Evolutionary conservation across 2,888 invertebrate species (phyloP).

Genomic region (Crocallis elinguaria): DNA sequence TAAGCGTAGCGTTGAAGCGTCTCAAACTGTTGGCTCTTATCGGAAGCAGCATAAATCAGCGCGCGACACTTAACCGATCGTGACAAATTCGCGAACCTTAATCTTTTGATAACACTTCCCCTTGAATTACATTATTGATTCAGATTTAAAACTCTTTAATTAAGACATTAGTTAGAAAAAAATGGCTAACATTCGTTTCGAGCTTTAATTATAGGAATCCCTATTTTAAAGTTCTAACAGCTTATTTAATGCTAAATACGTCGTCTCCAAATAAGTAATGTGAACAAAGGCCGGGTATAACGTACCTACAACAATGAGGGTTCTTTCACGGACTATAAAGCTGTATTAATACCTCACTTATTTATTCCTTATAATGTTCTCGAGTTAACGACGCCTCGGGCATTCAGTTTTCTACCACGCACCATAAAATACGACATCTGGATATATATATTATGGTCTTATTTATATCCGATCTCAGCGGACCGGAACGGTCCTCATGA

Average conservation of each 20-base stretch:
- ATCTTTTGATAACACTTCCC: constrained; percentile 69
- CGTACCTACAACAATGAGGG: constrained; percentile 69
- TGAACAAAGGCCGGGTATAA: constrained; percentile 58
- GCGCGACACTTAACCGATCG: constrained; percentile 75
- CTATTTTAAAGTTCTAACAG: constrained; percentile 43
- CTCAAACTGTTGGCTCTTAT: constrained; percentile 57
- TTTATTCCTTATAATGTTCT: constrained; percentile 82
- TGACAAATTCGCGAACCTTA: constrained; percentile 77
- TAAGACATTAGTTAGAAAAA: neutral
- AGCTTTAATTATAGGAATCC: constrained; percentile 33
- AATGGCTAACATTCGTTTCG: constrained; percentile 7
- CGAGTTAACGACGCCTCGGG: constrained; percentile 78
- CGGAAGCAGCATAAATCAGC: constrained; percentile 70
- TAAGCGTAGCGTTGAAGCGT: constrained; percentile 35
- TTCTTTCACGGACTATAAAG: constrained; percentile 81
- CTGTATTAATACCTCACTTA: constrained; percentile 76
- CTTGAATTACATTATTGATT: constrained; percentile 28
- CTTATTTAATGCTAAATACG: constrained; percentile 60
- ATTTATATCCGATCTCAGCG: constrained; percentile 66
- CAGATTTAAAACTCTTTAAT: constrained; percentile 7
- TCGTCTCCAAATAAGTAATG: constrained; percentile 54
- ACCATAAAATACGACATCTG: constrained; percentile 77
- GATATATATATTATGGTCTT: constrained; percentile 63
- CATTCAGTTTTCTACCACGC: constrained; percentile 76
- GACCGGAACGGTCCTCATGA: constrained; percentile 51